Conservation (phyloP, 1,140 invertebrate species). For the Littorina saxatilis region DNA sequence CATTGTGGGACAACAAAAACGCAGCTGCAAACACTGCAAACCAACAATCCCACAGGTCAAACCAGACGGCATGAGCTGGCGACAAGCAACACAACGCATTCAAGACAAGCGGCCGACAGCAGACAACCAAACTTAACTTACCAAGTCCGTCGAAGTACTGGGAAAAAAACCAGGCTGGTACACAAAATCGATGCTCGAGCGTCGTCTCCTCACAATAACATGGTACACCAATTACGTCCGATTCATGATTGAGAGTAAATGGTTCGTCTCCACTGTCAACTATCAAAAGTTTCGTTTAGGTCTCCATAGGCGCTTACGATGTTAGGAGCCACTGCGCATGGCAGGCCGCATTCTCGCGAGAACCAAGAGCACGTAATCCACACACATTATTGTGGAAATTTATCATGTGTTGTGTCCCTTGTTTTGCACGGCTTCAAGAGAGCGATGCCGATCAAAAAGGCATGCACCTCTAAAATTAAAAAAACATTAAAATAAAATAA, state of each 20-base stretch:
- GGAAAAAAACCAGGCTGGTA: background rate
- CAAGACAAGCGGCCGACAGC: background rate
- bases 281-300: slow-evolving; percentile 35
- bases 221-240: slow-evolving; percentile 9
- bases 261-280: background rate
- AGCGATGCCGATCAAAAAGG: too few species aligned
- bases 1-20: too few species aligned
- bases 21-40: too few species aligned
- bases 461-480: too few species aligned
- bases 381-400: background rate
- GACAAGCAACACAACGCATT: background rate
- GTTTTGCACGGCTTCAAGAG: too few species aligned
- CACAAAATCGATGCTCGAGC: background rate
- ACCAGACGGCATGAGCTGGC: background rate
- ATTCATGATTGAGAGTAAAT: background rate
- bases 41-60: too few species aligned
- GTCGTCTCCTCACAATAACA: slow-evolving; percentile 16
- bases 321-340: slow-evolving; percentile 38
- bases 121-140: slow-evolving; percentile 33
- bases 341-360: slow-evolving; percentile 25
- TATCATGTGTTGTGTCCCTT: slow-evolving; percentile 21
- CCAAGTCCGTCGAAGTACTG: slow-evolving; percentile 23
- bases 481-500: too few species aligned
- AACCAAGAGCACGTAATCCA: slow-evolving; percentile 19
- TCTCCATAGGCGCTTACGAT: slow-evolving; percentile 41